phyloP scores from a whole-genome alignment of 2,888 invertebrate species.

The Trichacis sp. region DNA sequence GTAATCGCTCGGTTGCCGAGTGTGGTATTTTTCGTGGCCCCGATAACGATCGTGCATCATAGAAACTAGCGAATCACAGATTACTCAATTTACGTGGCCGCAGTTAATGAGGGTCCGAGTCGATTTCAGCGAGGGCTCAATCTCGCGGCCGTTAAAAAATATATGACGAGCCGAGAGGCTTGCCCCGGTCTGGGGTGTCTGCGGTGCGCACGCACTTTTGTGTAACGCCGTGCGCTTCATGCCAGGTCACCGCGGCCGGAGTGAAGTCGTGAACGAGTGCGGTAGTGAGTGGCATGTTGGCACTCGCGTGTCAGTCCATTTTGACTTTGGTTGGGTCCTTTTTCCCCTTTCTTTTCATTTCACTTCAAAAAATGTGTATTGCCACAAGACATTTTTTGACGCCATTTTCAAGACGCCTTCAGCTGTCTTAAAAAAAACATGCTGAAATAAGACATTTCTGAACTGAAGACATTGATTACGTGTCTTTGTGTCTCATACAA shows the following conservation, averaged over 20 bases:
- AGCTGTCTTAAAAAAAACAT: no score
- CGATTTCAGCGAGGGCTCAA: constrained; percentile 38
- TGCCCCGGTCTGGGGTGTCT: constrained; percentile 10
- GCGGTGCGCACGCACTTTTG: constrained; percentile 14
- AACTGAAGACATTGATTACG: no score
- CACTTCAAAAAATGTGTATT: no score
- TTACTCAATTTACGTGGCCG: constrained; percentile 36
- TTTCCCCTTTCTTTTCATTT: constrained; percentile 26
- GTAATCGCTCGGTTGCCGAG: constrained; percentile 27
- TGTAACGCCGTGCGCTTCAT: constrained; percentile 28
- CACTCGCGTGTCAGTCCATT: constrained; percentile 52
- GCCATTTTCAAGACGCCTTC: no score
- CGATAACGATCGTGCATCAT: constrained; percentile 16
- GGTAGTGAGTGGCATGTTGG: constrained; percentile 58
- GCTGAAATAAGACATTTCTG: no score
- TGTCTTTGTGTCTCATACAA: no score
- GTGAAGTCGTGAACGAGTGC: constrained; percentile 44
- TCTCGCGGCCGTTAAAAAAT: constrained; percentile 26
- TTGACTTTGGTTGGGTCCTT: constrained; percentile 40
- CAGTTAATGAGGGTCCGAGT: constrained; percentile 39
- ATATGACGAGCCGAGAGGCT: constrained; percentile 28
- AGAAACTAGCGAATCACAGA: constrained; percentile 39
- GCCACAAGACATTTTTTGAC: no score
- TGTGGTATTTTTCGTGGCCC: constrained; percentile 23
- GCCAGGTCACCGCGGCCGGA: constrained; percentile 32